phyloP scores from a whole-genome alignment of 2,888 invertebrate genomes.

The Amblyjoppa proteus region DNA sequence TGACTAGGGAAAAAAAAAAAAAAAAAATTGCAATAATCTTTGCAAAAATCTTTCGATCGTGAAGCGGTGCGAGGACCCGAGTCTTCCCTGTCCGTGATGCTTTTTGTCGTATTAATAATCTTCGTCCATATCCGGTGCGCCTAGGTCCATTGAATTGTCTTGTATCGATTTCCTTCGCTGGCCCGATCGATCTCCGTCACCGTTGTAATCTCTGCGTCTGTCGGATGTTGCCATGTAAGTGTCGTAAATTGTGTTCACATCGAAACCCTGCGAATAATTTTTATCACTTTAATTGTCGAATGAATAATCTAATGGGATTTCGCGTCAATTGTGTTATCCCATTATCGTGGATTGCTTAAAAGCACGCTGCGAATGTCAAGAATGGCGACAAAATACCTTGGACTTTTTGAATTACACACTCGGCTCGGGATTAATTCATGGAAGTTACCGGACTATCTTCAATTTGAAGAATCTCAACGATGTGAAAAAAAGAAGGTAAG shows the following conservation, averaged over 20 bases:
- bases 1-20: not conserved
- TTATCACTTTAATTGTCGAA: not conserved
- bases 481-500: too few species aligned
- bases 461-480: too few species aligned
- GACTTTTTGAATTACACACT: too few species aligned
- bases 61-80: constrained; percentile 49
- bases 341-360: not conserved
- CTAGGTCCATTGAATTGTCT: constrained; percentile 60
- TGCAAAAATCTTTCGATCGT: constrained; percentile 44
- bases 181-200: constrained; percentile 62
- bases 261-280: constrained; percentile 66
- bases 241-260: constrained; percentile 70
- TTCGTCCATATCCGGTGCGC: constrained; percentile 58
- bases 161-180: constrained; percentile 58
- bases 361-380: too few species aligned
- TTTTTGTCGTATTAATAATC: constrained; percentile 66
- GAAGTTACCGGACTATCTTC: too few species aligned
- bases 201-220: constrained; percentile 62
- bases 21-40: not conserved
- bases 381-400: too few species aligned
- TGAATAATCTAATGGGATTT: not conserved
- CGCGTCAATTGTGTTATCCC: not conserved
- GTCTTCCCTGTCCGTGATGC: constrained; percentile 36
- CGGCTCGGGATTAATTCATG: too few species aligned
- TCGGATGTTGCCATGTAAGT: constrained; percentile 68